A percentile compares a stretch with the other conserved stretches of the same genome.
phyloP scores from a whole-genome alignment of 2,888 invertebrate species.

The Campopleginae sp. region DNA sequence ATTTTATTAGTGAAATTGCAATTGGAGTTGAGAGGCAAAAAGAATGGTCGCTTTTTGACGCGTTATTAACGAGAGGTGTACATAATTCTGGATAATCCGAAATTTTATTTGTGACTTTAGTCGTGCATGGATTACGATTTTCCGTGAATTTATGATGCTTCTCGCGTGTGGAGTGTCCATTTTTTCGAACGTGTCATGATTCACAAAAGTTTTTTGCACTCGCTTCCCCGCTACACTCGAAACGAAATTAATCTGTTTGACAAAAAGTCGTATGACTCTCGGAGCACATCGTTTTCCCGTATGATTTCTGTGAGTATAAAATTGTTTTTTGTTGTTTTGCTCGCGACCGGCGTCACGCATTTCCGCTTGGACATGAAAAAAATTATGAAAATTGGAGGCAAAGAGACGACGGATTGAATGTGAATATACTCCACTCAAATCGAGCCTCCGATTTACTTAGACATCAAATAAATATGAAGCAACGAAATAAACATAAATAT shows the following conservation, averaged over 20 bases:
- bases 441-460: neutral
- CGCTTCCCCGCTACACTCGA: neutral
- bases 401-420: conserved; percentile 26
- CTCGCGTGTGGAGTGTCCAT: neutral
- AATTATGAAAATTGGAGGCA: conserved; percentile 25
- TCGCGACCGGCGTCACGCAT: neutral
- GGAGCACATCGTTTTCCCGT: neutral
- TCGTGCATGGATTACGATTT: neutral
- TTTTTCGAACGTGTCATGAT: neutral
- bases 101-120: neutral
- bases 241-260: neutral
- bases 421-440: neutral
- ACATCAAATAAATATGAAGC: conserved; percentile 22
- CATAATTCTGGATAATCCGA: neutral
- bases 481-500: conserved; percentile 49
- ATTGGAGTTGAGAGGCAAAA: neutral
- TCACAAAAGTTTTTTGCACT: neutral
- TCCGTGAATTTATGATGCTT: neutral
- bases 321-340: conserved; percentile 1
- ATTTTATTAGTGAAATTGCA: neutral
- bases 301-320: neutral
- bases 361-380: conserved; percentile 47
- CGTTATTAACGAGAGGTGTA: neutral
- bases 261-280: neutral
- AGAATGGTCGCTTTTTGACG: neutral